Evolutionary conservation across 1,140 invertebrate genomes (phyloP), one percentile per base, ranked within the genome.

Genomic region (Harpegnathos saltator): DNA sequence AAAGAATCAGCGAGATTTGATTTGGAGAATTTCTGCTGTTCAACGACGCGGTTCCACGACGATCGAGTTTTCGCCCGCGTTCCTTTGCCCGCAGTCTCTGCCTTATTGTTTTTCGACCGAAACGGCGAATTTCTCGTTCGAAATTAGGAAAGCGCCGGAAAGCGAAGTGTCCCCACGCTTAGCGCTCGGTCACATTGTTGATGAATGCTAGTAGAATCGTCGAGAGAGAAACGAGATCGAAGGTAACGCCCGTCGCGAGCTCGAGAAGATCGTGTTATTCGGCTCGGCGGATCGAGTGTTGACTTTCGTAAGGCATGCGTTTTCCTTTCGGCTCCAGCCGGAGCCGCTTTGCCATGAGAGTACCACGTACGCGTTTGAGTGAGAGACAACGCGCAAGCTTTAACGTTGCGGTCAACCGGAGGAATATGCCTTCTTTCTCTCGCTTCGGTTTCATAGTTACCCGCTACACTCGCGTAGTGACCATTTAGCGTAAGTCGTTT

Each of bases 371-470:
- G 38, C 38, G 38, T 44, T 44, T 9, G 38, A 9, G 38, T 44
- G 9, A 44, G 38, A 44, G 38, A 44, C 38, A 1, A 44, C 38
- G 38, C 38, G 38, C 38, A 9, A 44, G 9, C 9, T 44, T 44
- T 44, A 73, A 86, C 68, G 17, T 68, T 58, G 72, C 63, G 66
- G 14, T 44, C 15, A 52, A 78, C 22, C 22, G 48, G 5, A 78
- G 22, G 22, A 73, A 38, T 11, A 44, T 33, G 59, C 54, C 48
- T 86, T 86, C 58, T 78, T 73, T 87, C 59, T 56, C 58, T 84
- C 26, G 74, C 38, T 88, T 81, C 9, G 38, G 56, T 80, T 62
- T 38, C 75, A 61, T 71, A 88, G 82, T 88, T 87, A 87, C 65
- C 75, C 82, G 52, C 33, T 84, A 81, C n/a, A n/a, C 3, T 58